Base-by-base conservation (phyloP, 1,140 invertebrate species). In the Brachionus angularis region DNA sequence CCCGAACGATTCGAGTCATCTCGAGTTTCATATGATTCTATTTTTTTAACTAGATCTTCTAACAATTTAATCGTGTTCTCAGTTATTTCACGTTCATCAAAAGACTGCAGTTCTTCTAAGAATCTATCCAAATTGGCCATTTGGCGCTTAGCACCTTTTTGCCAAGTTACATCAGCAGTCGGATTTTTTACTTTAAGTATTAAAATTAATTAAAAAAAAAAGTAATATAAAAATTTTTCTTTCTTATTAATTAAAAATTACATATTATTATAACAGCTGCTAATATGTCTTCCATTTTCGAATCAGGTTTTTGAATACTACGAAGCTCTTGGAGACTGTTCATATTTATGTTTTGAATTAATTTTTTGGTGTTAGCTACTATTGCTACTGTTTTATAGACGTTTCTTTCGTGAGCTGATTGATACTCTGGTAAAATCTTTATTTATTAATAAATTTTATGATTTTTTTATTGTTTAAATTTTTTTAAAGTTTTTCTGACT, bases 61-160 rank as follows among this genome's bases (percentile, higher is more conserved):
- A 81, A 77, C 18, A 81, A 73, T 18, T 74, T 73, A 10, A 82
- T 75, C 3, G 79, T 80, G 2, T 77, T 72, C 62, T 81, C 79
- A 49, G 79, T 78, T 31, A 82, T 72, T 72, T 78, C 76, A 25
- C 76, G 75, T 47, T 82, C 78, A 74, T 82, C 80, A 76, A 81
- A 82, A 49, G 78, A 77, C 72, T 77, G 77, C 73, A 81, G 72
- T 61, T 82, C 80, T 67, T 80, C 79, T 33, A 80, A 76, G 67
- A 82, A 81, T 53, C 80, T 77, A 61, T 82, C 80, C 33, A 82
- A 69, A 73, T 82, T 82, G 1, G 80, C 79, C 80, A 82, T 79
- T 69, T 79, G 78, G 74, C 80, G 74, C 70, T 82, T 82, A 0
- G 79, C 80, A 23, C 80, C 80, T 73, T 80, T 81, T 72, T 82